Base-by-base conservation (phyloP, 2,113 vertebrate species). In the Vireo altiloquus region DNA sequence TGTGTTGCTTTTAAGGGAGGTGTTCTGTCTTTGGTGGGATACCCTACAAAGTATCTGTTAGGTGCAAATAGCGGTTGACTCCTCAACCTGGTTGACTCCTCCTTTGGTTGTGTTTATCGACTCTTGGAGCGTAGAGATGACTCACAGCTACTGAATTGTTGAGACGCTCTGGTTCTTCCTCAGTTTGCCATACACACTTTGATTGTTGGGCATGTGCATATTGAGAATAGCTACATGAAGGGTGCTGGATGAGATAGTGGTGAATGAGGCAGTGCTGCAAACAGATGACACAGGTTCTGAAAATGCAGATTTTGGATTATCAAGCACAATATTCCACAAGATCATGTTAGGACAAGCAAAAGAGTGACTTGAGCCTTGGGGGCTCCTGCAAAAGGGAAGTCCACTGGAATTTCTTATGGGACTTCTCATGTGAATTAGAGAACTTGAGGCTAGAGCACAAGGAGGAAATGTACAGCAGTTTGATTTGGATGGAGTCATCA, bases 41-140 rank as follows among this genome's bases (percentile, higher is more conserved):
- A 40, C 15, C 25, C 22, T 71, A 37, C 20, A 46, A 59, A 72
- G 22, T 30, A 64, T 3, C 13, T 12, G 6, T 44, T 42, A 13
- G 15, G 17, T 50, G 22, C 19, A 82, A 47, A 59, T 75, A 15
- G 10, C 0, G 0, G 3, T 49, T 69, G 42, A 28, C 15, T 37
- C 10, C 23, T 64, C 33, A 47, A 3, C 49, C 9, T 30, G 13
- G 2, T 24, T 66, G 52, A 15, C 8, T 8, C 4, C 10, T 68
- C 12, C 9, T 78, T 53, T 39, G 21, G 14, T 47, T 60, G 40
- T 57, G 12, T 81, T 70, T 59, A 15, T 81, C 2, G 0, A 11
- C 31, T 1, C 7, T 42, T 78, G 44, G 39, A 53, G 44, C 4
- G 0, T 2, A 3, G 16, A 69, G 42, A 6, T 53, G 28, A 44